Evolutionary conservation across 2,113 vertebrate species (phyloP), one percentile per base, ranked within the genome.

Genomic region (Sinocyclocheilus anshuiensis): DNA sequence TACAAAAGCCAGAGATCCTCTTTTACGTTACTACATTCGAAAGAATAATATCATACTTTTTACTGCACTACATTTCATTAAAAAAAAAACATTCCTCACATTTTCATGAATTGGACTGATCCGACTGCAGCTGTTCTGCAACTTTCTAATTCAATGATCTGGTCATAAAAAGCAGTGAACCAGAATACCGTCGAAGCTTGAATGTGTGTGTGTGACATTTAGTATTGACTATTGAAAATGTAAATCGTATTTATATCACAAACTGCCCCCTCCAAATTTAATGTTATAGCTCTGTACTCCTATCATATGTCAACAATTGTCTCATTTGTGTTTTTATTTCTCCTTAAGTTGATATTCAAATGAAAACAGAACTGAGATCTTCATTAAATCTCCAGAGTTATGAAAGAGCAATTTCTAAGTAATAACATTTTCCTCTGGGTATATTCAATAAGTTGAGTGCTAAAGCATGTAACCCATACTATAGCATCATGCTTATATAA

Each of bases 401-500:
- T 48, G 4, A 81, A 81, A 65, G 12, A 81, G 36, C 57, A 78
- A 78, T 39, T 24, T 7, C 39, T 77, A 10, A 12, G 50, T 20
- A 33, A 33, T 20, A 77, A 57, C 11, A 59, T 33, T 36, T 59
- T 59, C 33, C 29, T 79, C 55, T 61, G 55, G 18, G 15, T 61
- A 42, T 42, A 61, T 61, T 61, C 11, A 24, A 61, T 80, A 42
- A 42, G 33, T 80, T 81, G 59, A 81, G 59, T 26, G 22, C 59
- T 65, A 81, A 81, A 65, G n/a, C 59, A 26, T 65, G 59, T 80
- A n/a, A 50, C 72, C 72, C 72, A 75, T 63, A 42, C 77, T 63
- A 10, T 45, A 45, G 36, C 36, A 45, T 63, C 24, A 65, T 20
- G 18, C 22, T 65, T 81, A 45, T 24, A 45, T 81, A 48, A 81